Evolutionary conservation across 2,888 invertebrate genomes (phyloP).

Genomic region (Arctia plantaginis): DNA sequence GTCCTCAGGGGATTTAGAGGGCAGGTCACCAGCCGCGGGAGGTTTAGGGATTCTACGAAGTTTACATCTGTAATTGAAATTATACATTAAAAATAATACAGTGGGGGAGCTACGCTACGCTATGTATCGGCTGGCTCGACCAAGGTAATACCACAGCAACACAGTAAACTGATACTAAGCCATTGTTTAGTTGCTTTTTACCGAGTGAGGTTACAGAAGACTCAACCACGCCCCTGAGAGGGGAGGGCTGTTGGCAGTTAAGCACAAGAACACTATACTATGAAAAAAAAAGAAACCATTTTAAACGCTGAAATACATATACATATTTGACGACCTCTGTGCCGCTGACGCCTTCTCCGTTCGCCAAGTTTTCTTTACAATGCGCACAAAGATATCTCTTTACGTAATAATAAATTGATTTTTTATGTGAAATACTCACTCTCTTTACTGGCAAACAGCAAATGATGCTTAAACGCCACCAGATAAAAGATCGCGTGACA

Average conservation of each 20-base stretch:
- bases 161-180: too few relatives aligned
- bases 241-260: too few relatives aligned
- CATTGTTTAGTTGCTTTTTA: too few relatives aligned
- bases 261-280: too few relatives aligned
- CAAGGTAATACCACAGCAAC: too few relatives aligned
- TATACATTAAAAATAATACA: background rate
- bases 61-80: conserved; percentile 88
- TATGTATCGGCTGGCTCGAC: too few relatives aligned
- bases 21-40: conserved; percentile 94
- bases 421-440: conserved; percentile 85
- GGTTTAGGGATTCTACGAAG: conserved; percentile 93
- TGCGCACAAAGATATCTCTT: background rate
- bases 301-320: background rate
- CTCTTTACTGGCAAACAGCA: conserved; percentile 91
- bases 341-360: too few relatives aligned
- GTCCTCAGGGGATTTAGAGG: conserved; percentile 95
- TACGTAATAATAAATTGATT: background rate
- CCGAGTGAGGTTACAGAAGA: too few relatives aligned
- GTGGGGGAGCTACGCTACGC: too few relatives aligned
- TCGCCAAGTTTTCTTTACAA: background rate
- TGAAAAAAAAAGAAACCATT: too few relatives aligned
- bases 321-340: background rate
- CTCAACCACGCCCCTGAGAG: too few relatives aligned
- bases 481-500: conserved; percentile 98
- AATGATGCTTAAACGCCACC: conserved; percentile 95